phyloP scores from a whole-genome alignment of 2,797 vertebrate genomes.

The Linurgus olivaceus region DNA sequence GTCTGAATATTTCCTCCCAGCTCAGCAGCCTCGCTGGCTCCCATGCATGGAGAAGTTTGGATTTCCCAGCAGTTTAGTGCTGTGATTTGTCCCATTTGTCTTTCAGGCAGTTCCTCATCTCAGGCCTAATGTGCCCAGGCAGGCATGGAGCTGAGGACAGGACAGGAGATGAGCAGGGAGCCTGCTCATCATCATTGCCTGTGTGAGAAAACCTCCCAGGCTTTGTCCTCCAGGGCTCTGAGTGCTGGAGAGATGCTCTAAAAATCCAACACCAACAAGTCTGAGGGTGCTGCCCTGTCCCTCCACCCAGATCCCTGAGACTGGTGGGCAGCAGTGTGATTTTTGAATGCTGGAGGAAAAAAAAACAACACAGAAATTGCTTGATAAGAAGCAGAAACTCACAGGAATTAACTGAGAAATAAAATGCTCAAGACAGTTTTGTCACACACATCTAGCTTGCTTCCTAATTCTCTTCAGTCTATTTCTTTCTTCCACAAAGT shows the following conservation, averaged over 20 bases:
- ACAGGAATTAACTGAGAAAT: not conserved
- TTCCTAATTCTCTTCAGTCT: not conserved
- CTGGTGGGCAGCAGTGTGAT: not conserved
- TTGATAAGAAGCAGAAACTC: not conserved
- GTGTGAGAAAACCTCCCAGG: not conserved
- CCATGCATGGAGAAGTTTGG: conserved; percentile 1
- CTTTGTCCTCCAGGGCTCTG: not conserved
- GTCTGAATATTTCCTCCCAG: not conserved
- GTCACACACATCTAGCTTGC: not conserved
- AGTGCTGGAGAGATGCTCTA: not conserved
- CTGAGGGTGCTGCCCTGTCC: not conserved
- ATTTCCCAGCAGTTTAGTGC: conserved; percentile 14
- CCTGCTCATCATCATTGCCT: not conserved
- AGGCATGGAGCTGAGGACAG: not conserved
- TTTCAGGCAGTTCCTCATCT: conserved; percentile 1
- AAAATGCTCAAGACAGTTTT: not conserved
- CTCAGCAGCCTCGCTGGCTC: conserved; percentile 1
- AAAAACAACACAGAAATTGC: not conserved
- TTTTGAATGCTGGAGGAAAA: not conserved
- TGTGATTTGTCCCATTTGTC: conserved; percentile 21
- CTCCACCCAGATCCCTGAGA: not conserved
- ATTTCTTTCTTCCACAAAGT: not conserved
- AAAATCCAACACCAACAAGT: not conserved
- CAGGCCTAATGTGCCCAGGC: not conserved
- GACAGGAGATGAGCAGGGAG: not conserved